Base-by-base conservation (phyloP, 2,888 invertebrate genomes). In the Lithophane ornitopus region DNA sequence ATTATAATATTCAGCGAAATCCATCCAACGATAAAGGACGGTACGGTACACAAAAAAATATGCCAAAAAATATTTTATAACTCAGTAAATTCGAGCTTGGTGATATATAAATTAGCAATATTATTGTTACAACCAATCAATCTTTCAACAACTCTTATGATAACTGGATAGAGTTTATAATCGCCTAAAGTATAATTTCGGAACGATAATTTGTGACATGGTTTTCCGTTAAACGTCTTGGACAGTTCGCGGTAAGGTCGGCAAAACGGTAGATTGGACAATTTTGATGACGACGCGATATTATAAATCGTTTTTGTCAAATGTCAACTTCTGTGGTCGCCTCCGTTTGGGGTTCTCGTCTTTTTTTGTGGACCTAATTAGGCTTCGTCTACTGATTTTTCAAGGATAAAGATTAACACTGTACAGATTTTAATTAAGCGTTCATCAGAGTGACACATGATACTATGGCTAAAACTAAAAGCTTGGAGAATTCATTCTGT, bases 251-350 rank as follows among this genome's bases (percentile, higher is more conserved):
- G 91, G 95, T 96, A 95, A 93, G 93, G 93, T 93, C 93, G 91
- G 91, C 92, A 91, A 93, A 94, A 96, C 96, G 96, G 96, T 96
- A 95, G 95, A 92, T 91, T 95, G 95, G 91, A 91, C 94, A 93
- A 95, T 95, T 95, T 96, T 82, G 96, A 96, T 96, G 92, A 90
- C 88, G 90, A 86, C 73, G 73, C 89, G 96, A 96, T 96, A 94
- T 90, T 90, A 87, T 88, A 89, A 91, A 92, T 92, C 93, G 93
- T 95, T 96, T 96, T 96, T 96, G 96, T 96, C 96, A 95, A 95
- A 95, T 96, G 95, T 96, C 96, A 95, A 96, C 96, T 95, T 94
- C 94, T 95, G 94, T 94, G 94, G 94, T 92, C 94, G 94, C 93
- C 91, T 90, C 90, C 87, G 92, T 92, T 92, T 88, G 80, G 80